These are phyloP conservation scores for Physeter macrocephalus DNA, from an alignment of 2,113 vertebrate genomes.

Conservation along the genomic window DNA sequence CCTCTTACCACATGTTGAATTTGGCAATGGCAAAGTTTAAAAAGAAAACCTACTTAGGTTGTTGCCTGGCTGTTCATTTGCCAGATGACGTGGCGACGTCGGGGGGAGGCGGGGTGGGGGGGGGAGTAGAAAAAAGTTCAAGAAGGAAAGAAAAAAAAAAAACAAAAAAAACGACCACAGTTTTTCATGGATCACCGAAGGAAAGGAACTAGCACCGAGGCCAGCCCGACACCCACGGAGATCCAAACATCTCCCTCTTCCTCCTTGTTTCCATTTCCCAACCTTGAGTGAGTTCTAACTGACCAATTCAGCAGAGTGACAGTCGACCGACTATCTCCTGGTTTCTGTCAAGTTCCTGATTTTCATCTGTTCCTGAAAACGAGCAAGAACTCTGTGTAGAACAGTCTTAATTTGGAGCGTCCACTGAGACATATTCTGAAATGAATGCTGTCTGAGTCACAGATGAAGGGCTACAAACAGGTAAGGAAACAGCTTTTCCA, in stretches of 20 bases:
- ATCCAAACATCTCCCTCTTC: background rate
- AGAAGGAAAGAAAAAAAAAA: background rate
- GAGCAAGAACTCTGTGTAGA: background rate
- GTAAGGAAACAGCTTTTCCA: background rate
- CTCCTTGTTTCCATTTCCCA: background rate
- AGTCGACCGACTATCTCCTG: background rate
- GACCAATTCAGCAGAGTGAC: background rate
- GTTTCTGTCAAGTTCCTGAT: constrained; percentile 61
- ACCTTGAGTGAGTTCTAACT: background rate
- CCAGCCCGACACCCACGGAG: background rate
- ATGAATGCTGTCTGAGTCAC: background rate
- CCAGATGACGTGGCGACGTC: background rate
- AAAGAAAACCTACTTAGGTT: background rate
- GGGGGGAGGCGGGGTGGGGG: no score
- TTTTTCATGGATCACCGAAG: background rate
- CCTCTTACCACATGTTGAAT: background rate
- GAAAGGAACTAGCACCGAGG: background rate
- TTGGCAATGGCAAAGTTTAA: background rate
- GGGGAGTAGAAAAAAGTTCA: background rate
- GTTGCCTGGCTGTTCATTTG: background rate
- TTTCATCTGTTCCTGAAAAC: background rate
- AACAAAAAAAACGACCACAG: background rate
- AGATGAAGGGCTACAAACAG: background rate
- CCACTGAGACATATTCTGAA: background rate
- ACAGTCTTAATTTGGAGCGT: background rate